These are phyloP conservation scores for Ictinia mississippiensis DNA, from an alignment of 2,797 vertebrate species.

Conservation along the genomic window DNA sequence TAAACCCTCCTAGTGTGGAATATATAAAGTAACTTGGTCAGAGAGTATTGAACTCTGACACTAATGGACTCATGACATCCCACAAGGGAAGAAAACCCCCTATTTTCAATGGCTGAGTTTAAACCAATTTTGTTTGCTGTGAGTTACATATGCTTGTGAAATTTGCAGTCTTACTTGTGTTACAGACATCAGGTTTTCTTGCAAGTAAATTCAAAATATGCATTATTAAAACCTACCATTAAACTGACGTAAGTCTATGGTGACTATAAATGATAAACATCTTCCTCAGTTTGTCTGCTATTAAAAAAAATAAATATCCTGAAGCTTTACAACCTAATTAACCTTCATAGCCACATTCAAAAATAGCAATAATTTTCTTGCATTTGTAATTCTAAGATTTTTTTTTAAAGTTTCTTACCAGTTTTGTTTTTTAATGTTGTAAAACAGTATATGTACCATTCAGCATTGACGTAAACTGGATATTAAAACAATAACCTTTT, in stretches of 20 bases:
- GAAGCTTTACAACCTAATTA: background rate
- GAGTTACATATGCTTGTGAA: background rate
- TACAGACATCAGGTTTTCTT: background rate
- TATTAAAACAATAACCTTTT: background rate
- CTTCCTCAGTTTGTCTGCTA: background rate
- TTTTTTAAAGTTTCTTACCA: background rate
- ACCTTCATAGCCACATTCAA: background rate
- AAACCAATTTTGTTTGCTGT: background rate
- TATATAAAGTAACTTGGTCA: background rate
- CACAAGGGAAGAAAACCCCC: background rate
- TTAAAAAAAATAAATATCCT: background rate
- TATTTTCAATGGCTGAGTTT: background rate
- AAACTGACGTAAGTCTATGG: background rate
- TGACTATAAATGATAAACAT: background rate
- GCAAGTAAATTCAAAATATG: background rate
- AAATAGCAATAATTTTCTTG: background rate
- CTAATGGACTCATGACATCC: background rate
- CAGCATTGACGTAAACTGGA: background rate
- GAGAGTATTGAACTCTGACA: background rate
- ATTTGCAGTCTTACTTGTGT: background rate
- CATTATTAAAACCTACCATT: background rate
- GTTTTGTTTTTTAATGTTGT: background rate
- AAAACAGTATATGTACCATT: background rate
- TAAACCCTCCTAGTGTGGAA: background rate
- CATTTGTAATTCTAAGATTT: background rate